Percentiles rank a stretch among this genome's conserved stretches.
Conservation (phyloP, 1,140 invertebrate species). For the Riptortus pedestris region DNA sequence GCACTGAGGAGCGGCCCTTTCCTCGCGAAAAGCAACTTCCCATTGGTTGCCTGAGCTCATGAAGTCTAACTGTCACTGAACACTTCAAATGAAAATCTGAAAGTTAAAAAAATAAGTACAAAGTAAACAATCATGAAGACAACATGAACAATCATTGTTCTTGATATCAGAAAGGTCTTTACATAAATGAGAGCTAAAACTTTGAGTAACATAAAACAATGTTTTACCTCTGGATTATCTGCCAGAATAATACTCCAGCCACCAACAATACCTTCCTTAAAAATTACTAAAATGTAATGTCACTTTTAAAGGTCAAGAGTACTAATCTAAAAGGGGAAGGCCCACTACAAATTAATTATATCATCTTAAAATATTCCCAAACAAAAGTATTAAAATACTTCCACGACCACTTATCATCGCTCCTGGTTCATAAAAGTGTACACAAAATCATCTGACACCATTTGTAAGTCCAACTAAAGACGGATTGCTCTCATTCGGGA, state of each 20-base stretch:
- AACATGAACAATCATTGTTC: too few species aligned
- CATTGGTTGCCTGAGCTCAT: conserved; percentile 27
- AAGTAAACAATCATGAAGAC: too few species aligned
- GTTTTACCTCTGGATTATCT: too few species aligned
- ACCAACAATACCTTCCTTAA: too few species aligned
- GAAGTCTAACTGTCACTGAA: neutral
- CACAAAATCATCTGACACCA: conserved; percentile 9
- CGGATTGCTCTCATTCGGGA: conserved; percentile 1
- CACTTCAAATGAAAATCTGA: neutral
- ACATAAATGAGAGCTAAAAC: too few species aligned
- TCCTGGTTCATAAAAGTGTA: neutral
- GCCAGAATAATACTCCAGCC: too few species aligned
- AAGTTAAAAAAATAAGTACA: neutral
- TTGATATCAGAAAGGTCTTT: too few species aligned
- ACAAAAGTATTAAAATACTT: neutral
- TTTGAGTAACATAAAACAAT: too few species aligned
- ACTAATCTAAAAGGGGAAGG: too few species aligned
- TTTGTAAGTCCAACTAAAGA: neutral
- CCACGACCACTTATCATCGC: neutral
- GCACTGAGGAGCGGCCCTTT: conserved; percentile 30
- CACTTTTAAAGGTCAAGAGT: too few species aligned
- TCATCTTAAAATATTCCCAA: neutral
- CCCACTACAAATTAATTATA: neutral
- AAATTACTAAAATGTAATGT: too few species aligned
- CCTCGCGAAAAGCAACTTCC: conserved; percentile 31